A percentile compares a stretch with the other conserved stretches of the same genome.
Conservation (phyloP, 2,113 vertebrate genomes). For the Nibea coibor region DNA sequence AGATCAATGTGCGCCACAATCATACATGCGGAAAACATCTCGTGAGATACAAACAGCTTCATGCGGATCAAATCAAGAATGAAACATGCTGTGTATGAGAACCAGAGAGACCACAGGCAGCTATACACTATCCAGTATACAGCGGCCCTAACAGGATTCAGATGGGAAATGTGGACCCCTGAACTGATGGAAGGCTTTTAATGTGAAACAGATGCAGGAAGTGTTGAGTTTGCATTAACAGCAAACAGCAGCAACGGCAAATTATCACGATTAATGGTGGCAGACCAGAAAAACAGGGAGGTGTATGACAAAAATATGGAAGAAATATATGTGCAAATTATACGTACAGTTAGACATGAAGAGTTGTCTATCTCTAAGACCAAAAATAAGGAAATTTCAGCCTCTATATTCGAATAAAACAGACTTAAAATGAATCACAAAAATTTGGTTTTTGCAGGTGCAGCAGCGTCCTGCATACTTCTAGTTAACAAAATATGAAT, state of each 20-base stretch:
- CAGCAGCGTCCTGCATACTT: background rate
- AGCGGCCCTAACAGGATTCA: conserved; percentile 11
- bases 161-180: conserved; percentile 8
- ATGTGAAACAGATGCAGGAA: conserved; percentile 44
- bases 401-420: background rate
- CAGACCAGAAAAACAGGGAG: background rate
- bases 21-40: background rate
- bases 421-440: background rate
- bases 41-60: background rate
- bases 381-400: background rate
- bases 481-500: too few species aligned
- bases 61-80: background rate
- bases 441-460: too few species aligned
- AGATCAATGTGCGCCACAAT: background rate
- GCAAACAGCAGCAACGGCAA: conserved; percentile 29
- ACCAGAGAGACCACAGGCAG: background rate
- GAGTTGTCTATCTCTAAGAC: background rate
- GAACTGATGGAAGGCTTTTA: conserved; percentile 15
- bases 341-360: background rate
- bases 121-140: background rate
- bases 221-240: conserved; percentile 36
- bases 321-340: background rate
- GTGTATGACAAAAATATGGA: background rate
- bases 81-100: background rate
- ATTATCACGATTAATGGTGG: conserved; percentile 11